A percentile compares a stretch with the other conserved stretches of the same genome.
Conservation (phyloP, 2,113 vertebrate species). For the Pogona vitticeps region DNA sequence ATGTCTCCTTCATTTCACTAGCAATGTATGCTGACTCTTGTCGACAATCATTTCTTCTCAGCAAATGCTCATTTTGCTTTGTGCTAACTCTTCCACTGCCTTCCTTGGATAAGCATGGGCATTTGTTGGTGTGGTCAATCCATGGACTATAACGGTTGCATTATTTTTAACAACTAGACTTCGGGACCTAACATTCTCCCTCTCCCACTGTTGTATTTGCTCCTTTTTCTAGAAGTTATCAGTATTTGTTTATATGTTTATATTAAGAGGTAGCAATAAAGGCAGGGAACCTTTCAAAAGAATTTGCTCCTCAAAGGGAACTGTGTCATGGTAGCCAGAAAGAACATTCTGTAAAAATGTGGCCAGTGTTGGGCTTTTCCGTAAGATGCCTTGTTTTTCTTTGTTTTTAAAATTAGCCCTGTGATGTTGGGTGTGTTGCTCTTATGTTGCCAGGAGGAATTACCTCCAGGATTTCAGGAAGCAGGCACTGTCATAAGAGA, state of each 20-base stretch:
- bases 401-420: slow-evolving; percentile 48
- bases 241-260: slow-evolving; percentile 16
- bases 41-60: background rate
- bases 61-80: background rate
- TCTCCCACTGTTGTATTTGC: background rate
- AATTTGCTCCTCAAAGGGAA: slow-evolving; percentile 59
- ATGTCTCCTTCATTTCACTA: background rate
- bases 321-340: slow-evolving; percentile 38
- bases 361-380: slow-evolving; percentile 2
- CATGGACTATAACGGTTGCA: no score
- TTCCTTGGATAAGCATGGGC: background rate
- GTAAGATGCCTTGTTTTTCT: slow-evolving; percentile 54
- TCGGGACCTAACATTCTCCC: background rate
- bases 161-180: no score
- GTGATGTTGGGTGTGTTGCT: no score
- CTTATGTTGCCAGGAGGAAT: background rate
- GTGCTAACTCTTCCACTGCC: background rate
- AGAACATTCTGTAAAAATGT: slow-evolving; percentile 14
- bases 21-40: background rate
- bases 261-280: slow-evolving; percentile 4
- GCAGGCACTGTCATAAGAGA: slow-evolving; percentile 18
- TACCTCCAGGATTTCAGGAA: background rate
- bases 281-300: slow-evolving; percentile 43
- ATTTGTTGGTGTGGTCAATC: no score
- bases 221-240: background rate